Base-by-base conservation (phyloP, 2,113 vertebrate genomes). In the Gymnobelideus leadbeateri region DNA sequence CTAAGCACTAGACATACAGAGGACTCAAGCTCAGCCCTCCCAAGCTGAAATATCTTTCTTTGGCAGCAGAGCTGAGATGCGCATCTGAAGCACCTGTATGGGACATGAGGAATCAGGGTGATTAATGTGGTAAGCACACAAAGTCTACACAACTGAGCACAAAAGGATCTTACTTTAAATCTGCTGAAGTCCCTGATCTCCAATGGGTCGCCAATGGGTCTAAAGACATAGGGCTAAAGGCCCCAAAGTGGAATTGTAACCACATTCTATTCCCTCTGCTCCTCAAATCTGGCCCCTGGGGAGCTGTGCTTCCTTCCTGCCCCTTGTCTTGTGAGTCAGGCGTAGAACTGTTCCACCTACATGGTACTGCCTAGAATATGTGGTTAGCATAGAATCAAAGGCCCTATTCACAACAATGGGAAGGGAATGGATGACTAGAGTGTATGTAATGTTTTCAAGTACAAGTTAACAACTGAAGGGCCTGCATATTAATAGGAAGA, bases 261-360 rank as follows among this genome's bases (percentile, higher is more conserved):
- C 89, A 92, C 77, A 53, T 91, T 93, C 96, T 31, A n/a, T 96
- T 95, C 57, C 14, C 53, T 5, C 50, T 54, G 52, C 92, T 68
- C 89, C 3, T 10, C 31, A 23, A 91, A 94, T 95, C 61, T 52
- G 90, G 68, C 49, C 89, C 93, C 52, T 26, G 0, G n/a, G 92
- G 94, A 92, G 93, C 61, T 84, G 26, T 14, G 96, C 97, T 98
- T 95, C 47, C 1, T 55, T 98, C 2, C 91, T 96, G 95, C 98
- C 92, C 92, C 96, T 95, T 95, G 96, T 92, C 95, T 91, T 98
- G 96, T 98, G 98, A 98, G 93, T 98, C 97, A 98, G 93, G 92
- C 94, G 11, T 14, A 91, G 93, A 96, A 93, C 90, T 96, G 96
- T 96, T 96, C 98, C 97, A 97, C 94, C 97, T 96, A 43, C 95